A percentile compares a stretch with the other conserved stretches of the same genome.
Evolutionary conservation across 2,797 vertebrate genomes (phyloP).

Genomic region (Brachyrhaphis roseni): DNA sequence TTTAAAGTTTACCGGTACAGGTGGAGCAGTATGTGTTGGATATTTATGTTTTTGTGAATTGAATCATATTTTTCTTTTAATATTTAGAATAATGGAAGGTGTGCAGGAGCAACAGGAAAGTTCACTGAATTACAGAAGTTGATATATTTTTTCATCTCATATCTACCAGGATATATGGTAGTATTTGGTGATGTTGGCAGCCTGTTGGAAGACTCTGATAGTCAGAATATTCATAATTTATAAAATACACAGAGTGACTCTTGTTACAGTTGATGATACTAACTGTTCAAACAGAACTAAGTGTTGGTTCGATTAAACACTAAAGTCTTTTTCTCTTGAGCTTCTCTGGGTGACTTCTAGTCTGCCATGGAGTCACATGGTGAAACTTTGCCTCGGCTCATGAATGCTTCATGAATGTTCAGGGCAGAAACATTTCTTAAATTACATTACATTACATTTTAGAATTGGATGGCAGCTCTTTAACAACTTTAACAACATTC

Average conservation of each 20-base stretch:
- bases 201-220: background rate
- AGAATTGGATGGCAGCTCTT: background rate
- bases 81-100: background rate
- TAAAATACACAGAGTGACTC: background rate
- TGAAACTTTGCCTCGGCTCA: background rate
- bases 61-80: background rate
- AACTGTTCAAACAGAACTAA: background rate
- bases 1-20: background rate
- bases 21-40: too few species aligned
- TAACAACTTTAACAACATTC: background rate
- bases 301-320: background rate
- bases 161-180: too few species aligned
- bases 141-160: background rate
- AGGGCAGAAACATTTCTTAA: background rate
- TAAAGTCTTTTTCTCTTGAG: background rate
- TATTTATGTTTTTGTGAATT: background rate
- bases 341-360: background rate
- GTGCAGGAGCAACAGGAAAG: background rate
- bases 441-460: background rate
- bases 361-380: background rate
- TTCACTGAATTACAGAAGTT: background rate
- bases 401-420: background rate
- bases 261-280: background rate
- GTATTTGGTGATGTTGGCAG: background rate
- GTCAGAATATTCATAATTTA: background rate